phyloP scores from a whole-genome alignment of 2,888 invertebrate genomes.

The Glyphotaelius pellucidus region DNA sequence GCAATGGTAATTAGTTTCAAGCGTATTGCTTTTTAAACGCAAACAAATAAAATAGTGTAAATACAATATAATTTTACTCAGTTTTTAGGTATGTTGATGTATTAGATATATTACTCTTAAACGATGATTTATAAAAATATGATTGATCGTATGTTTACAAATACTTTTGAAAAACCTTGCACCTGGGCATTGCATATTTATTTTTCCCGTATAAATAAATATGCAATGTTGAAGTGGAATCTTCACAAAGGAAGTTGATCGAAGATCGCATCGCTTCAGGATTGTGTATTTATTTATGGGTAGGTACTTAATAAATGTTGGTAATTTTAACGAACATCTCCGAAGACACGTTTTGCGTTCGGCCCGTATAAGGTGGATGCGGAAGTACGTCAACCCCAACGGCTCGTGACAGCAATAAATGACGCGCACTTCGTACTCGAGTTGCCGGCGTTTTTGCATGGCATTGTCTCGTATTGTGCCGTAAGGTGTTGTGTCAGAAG shows the following conservation, averaged over 20 bases:
- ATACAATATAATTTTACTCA: too few relatives aligned
- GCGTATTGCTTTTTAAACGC: too few relatives aligned
- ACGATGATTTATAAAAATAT: too few relatives aligned
- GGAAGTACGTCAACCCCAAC: background rate
- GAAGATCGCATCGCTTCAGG: background rate
- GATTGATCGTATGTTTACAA: too few relatives aligned
- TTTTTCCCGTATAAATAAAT: too few relatives aligned
- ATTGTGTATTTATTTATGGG: background rate
- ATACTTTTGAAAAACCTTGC: too few relatives aligned
- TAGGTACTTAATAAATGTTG: background rate
- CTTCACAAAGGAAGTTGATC: background rate
- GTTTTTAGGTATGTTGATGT: too few relatives aligned
- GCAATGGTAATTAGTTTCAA: too few relatives aligned
- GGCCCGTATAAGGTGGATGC: background rate
- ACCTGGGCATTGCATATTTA: too few relatives aligned
- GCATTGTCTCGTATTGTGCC: background rate
- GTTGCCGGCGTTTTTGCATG: background rate
- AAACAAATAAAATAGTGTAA: too few relatives aligned
- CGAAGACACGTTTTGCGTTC: background rate
- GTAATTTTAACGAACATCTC: background rate
- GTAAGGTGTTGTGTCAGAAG: background rate
- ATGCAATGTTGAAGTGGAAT: background rate
- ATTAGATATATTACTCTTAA: too few relatives aligned
- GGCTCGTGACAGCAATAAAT: background rate
- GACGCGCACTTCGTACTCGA: background rate